Conservation (phyloP, 2,797 vertebrate species). For the Periophthalmus magnuspinnatus region DNA sequence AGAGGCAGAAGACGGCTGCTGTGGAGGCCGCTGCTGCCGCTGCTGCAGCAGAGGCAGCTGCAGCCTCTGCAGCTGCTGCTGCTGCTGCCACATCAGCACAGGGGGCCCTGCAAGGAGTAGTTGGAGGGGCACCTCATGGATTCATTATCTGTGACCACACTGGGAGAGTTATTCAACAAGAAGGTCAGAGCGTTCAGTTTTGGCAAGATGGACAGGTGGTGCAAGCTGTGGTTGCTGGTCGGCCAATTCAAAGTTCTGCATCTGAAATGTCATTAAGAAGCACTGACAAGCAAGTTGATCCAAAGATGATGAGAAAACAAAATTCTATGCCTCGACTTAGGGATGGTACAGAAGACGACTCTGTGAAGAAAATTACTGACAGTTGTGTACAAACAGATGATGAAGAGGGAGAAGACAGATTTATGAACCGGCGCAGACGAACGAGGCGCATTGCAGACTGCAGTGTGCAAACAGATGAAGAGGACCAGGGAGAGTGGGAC, state of each 20-base stretch:
- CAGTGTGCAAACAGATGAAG: slow-evolving; percentile 97
- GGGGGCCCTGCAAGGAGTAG: slow-evolving; percentile 86
- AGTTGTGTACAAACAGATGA: slow-evolving; percentile 98
- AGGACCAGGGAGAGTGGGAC: slow-evolving; percentile 95
- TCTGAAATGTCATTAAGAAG: slow-evolving; percentile 95
- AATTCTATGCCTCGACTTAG: slow-evolving; percentile 96
- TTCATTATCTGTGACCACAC: slow-evolving; percentile 85
- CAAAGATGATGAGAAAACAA: slow-evolving; percentile 89
- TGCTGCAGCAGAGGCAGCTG: slow-evolving; percentile 85
- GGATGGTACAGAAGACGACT: slow-evolving; percentile 86
- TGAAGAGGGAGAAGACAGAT: slow-evolving; percentile 92
- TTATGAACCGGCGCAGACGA: slow-evolving; percentile 87
- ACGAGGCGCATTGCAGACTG: slow-evolving; percentile 91
- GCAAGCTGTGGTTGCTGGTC: slow-evolving; percentile 81
- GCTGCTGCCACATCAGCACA: slow-evolving; percentile 87
- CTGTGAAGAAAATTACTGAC: slow-evolving; percentile 86
- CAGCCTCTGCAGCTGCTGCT: slow-evolving; percentile 83
- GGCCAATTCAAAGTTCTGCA: slow-evolving; percentile 90
- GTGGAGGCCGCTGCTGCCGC: slow-evolving; percentile 83
- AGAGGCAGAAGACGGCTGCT: slow-evolving; percentile 88
- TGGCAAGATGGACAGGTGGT: slow-evolving; percentile 87
- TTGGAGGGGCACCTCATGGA: slow-evolving; percentile 77
- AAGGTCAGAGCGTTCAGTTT: slow-evolving; percentile 90
- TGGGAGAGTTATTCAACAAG: slow-evolving; percentile 84
- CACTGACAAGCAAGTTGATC: slow-evolving; percentile 85